A percentile compares a stretch with the other conserved stretches of the same genome.
Evolutionary conservation across 2,888 invertebrate species (phyloP).

Genomic region (Cantharis lateralis): DNA sequence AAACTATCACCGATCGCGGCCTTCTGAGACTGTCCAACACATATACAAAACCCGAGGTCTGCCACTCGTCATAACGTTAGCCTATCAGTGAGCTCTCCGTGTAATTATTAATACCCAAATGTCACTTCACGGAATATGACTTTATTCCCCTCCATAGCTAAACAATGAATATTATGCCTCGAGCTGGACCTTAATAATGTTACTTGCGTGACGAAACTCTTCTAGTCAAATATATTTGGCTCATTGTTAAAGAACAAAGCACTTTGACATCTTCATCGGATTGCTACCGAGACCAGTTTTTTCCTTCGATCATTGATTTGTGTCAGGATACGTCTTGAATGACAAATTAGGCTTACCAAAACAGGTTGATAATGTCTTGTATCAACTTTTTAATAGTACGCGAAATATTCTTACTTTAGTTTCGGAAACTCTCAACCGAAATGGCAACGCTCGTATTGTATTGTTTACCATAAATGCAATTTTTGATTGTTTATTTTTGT

Average conservation of each 20-base stretch:
- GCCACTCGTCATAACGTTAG: slow-evolving; percentile 46
- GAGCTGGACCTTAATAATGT: slow-evolving; percentile 35
- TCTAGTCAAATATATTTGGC: slow-evolving; percentile 25
- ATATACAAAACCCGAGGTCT: slow-evolving; percentile 38
- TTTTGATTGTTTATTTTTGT: not conserved
- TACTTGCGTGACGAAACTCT: slow-evolving; percentile 42
- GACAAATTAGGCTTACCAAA: slow-evolving; percentile 42
- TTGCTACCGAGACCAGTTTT: slow-evolving; percentile 47
- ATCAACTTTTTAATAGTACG: not conserved
- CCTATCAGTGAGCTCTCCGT: slow-evolving; percentile 36
- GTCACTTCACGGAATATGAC: slow-evolving; percentile 43
- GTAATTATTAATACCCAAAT: slow-evolving; percentile 47
- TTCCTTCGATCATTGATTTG: slow-evolving; percentile 43
- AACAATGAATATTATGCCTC: slow-evolving; percentile 34
- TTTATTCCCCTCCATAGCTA: slow-evolving; percentile 43
- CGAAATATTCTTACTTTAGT: not conserved
- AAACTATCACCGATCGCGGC: slow-evolving; percentile 48
- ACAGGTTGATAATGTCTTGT: slow-evolving; percentile 22
- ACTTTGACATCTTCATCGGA: slow-evolving; percentile 50
- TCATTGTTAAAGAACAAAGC: slow-evolving; percentile 32
- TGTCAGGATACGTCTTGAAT: slow-evolving; percentile 44
- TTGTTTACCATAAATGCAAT: not conserved
- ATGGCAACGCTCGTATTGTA: not conserved
- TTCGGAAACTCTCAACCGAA: not conserved
- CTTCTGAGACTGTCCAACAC: slow-evolving; percentile 45